phyloP scores from a whole-genome alignment of 2,888 invertebrate species.

The Hipparchia sbordonii region DNA sequence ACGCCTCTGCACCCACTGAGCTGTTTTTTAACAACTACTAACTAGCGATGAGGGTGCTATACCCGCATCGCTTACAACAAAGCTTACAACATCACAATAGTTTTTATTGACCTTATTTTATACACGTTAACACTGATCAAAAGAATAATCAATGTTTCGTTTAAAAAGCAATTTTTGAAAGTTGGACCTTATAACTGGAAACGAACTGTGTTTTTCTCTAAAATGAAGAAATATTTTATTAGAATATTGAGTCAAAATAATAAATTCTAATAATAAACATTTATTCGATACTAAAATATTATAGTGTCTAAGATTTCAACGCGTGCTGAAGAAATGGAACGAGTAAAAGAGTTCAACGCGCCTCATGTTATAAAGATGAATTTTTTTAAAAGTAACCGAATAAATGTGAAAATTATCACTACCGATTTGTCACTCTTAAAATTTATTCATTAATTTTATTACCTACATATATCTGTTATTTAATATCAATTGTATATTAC shows the following conservation, averaged over 20 bases:
- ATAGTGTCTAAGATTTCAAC: slow-evolving; percentile 14
- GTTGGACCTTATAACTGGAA: no score
- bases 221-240: no score
- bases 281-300: not conserved
- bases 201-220: no score
- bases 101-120: not conserved
- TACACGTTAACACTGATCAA: not conserved
- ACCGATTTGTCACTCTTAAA: not conserved
- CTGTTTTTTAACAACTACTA: slow-evolving; percentile 16
- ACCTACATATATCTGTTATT: no score
- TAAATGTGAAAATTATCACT: not conserved
- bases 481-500: no score
- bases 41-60: slow-evolving; percentile 23
- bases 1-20: slow-evolving; percentile 3
- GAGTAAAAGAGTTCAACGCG: slow-evolving; percentile 43
- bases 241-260: not conserved
- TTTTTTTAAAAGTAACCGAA: not conserved
- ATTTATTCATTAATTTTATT: not conserved
- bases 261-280: not conserved
- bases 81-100: not conserved
- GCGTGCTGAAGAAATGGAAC: slow-evolving; percentile 2
- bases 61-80: not conserved
- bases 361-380: not conserved
- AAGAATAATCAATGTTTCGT: not conserved
- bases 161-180: not conserved